These are phyloP conservation scores for Hoplostethus mediterraneus DNA, from an alignment of 2,797 vertebrate species.

Conservation along the genomic window DNA sequence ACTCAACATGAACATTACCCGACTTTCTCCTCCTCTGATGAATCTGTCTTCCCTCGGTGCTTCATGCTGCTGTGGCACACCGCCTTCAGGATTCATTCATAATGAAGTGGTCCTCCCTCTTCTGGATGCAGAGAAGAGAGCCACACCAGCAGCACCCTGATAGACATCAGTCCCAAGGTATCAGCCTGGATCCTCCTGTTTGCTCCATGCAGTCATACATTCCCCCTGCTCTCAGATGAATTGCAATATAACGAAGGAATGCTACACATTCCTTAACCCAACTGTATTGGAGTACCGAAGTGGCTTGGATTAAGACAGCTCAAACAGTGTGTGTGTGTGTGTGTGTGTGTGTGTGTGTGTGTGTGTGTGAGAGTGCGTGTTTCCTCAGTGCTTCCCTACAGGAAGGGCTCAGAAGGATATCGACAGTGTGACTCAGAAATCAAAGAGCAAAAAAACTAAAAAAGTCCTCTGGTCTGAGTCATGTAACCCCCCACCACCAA, in stretches of 20 bases:
- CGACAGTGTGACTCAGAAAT: neutral
- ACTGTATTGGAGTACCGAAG: too few species aligned
- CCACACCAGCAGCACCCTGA: neutral
- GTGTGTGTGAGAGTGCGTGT: neutral
- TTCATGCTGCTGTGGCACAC: neutral
- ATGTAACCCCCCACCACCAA: neutral
- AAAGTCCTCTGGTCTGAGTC: neutral
- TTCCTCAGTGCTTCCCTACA: neutral
- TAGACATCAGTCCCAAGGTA: neutral
- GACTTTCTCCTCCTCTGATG: neutral
- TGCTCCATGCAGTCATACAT: neutral
- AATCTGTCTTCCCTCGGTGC: neutral
- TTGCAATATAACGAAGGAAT: neutral
- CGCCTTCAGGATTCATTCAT: neutral
- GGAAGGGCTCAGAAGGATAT: neutral
- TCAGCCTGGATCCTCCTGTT: neutral
- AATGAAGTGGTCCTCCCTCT: neutral
- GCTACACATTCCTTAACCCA: too few species aligned
- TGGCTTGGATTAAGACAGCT: too few species aligned
- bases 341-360: neutral
- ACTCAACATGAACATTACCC: neutral
- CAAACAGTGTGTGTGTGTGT: too few species aligned
- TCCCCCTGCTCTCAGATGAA: neutral
- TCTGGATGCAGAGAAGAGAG: neutral
- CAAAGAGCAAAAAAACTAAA: neutral